Percentiles rank a stretch among this genome's conserved stretches.
Evolutionary conservation across 2,797 vertebrate genomes (phyloP).

Genomic region (Holocentrus rufus): DNA sequence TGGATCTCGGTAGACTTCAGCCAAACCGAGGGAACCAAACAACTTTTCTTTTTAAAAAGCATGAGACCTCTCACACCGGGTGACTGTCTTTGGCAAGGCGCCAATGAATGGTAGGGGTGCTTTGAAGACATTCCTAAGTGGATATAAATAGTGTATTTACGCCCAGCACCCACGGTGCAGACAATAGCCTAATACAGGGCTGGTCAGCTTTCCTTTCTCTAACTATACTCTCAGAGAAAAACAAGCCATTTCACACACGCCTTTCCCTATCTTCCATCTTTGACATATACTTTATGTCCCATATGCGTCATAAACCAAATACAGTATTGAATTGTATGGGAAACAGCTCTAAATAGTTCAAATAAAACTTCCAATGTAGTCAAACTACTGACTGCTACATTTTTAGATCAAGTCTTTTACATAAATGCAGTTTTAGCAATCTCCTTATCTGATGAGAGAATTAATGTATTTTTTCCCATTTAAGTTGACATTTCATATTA

Average conservation of each 20-base stretch:
- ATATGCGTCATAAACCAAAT: slow-evolving; percentile 14
- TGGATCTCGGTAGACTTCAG: slow-evolving; percentile 25
- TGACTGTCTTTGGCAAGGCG: slow-evolving; percentile 67
- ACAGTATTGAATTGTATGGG: slow-evolving; percentile 14
- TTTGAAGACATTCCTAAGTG: slow-evolving; percentile 77
- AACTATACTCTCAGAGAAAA: slow-evolving; percentile 18
- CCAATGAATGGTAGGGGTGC: slow-evolving; percentile 62
- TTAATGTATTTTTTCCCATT: not conserved
- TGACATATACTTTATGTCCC: slow-evolving; percentile 24
- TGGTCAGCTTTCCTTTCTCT: slow-evolving; percentile 49
- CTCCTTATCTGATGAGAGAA: not conserved
- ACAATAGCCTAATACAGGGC: slow-evolving; percentile 64
- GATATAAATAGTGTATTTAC: slow-evolving; percentile 80
- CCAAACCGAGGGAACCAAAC: not conserved
- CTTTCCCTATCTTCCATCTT: slow-evolving; percentile 13
- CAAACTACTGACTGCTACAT: not conserved
- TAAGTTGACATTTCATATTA: no score
- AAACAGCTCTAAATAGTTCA: not conserved
- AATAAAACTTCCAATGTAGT: not conserved
- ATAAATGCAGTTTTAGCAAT: not conserved
- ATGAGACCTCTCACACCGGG: slow-evolving; percentile 45
- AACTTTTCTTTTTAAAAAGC: not conserved
- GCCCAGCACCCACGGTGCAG: slow-evolving; percentile 53
- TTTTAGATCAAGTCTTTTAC: not conserved
- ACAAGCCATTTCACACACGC: slow-evolving; percentile 12